Conservation (phyloP, 2,888 invertebrate species). For the Cerastoderma edule region DNA sequence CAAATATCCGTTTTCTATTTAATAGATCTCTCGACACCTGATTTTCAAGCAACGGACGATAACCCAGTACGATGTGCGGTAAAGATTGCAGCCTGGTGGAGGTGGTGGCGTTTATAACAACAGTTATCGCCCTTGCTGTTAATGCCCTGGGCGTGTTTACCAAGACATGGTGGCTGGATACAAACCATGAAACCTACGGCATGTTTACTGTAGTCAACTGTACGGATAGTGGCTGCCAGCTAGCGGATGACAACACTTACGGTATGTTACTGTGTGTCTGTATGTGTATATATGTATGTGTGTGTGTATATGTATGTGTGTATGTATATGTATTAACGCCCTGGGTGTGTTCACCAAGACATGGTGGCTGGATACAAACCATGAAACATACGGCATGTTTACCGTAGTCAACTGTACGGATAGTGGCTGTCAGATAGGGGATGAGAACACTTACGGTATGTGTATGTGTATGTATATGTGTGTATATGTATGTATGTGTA, state of each 20-base stretch:
- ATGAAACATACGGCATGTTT: neutral
- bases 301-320: neutral
- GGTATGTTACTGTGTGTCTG: neutral
- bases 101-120: slow-evolving; percentile 12
- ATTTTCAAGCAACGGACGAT: too few relatives aligned
- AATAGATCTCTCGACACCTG: too few relatives aligned
- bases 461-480: neutral
- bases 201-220: slow-evolving; percentile 13
- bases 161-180: slow-evolving; percentile 17
- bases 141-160: slow-evolving; percentile 16
- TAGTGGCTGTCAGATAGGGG: neutral
- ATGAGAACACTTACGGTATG: slow-evolving; percentile 8
- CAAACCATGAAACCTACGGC: neutral
- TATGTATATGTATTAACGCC: neutral
- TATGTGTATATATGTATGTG: neutral
- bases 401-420: neutral
- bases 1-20: too few relatives aligned
- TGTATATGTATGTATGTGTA: neutral
- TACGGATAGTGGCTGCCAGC: neutral
- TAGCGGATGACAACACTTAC: neutral
- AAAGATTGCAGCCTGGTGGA: neutral
- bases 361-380: slow-evolving; percentile 9
- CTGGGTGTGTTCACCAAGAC: slow-evolving; percentile 17
- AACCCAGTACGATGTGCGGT: too few relatives aligned
- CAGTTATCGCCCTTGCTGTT: neutral